Evolutionary conservation across 2,113 vertebrate species (phyloP).

Genomic region (Tychaedon coryphoeus): DNA sequence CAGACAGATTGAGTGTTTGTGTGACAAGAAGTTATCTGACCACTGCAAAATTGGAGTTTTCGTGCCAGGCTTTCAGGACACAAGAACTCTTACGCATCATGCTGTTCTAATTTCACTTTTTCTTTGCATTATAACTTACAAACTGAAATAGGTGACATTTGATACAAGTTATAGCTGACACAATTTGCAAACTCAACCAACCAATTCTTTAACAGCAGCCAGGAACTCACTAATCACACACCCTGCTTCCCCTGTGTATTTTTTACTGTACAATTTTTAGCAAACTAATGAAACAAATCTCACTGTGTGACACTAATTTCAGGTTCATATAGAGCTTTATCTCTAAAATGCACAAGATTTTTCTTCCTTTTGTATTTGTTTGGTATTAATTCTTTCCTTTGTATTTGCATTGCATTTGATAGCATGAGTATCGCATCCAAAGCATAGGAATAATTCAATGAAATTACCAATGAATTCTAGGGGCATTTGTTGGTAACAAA

Average conservation of each 20-base stretch:
- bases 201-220: not conserved
- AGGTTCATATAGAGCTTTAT: not conserved
- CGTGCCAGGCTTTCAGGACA: not conserved
- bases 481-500: not conserved
- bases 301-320: not conserved
- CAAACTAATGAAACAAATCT: not conserved
- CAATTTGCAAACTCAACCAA: not conserved
- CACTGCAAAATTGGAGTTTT: not conserved
- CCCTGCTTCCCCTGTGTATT: not conserved
- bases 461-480: not conserved
- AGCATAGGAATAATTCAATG: not conserved
- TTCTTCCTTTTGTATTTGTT: not conserved
- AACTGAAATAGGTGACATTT: not conserved
- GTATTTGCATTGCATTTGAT: not conserved
- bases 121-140: not conserved
- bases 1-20: accelerated
- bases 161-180: not conserved
- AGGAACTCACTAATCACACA: not conserved
- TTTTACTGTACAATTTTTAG: not conserved
- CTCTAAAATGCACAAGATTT: not conserved
- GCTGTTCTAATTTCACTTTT: not conserved
- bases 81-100: not conserved
- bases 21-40: not conserved
- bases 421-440: not conserved
- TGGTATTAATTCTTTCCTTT: too few relatives aligned